phyloP scores from a whole-genome alignment of 2,888 invertebrate genomes.

The Hedychridium roseum region DNA sequence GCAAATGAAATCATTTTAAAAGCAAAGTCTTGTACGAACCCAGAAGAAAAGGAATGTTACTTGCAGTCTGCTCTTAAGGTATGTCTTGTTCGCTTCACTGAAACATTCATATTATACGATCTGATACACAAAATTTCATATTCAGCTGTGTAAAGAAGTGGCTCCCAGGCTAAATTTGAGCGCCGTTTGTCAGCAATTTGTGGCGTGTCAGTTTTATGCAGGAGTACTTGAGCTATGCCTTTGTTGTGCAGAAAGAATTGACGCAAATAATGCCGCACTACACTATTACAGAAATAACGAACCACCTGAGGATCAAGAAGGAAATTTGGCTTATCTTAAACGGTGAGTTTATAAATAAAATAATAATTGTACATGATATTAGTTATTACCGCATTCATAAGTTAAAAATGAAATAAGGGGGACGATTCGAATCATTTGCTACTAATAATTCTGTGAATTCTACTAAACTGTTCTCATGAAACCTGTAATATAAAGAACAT shows the following conservation, averaged over 20 bases:
- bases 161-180: slow-evolving; percentile 86
- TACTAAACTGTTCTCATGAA: no score
- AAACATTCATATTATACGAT: neutral
- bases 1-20: slow-evolving; percentile 89
- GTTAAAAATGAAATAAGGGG: no score
- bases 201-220: slow-evolving; percentile 81
- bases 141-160: slow-evolving; percentile 85
- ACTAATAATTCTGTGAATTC: no score
- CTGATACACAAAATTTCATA: slow-evolving; percentile 1
- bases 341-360: no score
- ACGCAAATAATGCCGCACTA: slow-evolving; percentile 86
- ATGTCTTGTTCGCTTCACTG: slow-evolving; percentile 3
- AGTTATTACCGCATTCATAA: no score
- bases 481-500: no score
- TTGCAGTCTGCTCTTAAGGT: slow-evolving; percentile 77
- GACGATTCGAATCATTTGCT: no score
- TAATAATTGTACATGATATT: no score
- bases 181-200: slow-evolving; percentile 85
- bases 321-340: slow-evolving; percentile 76
- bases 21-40: slow-evolving; percentile 78
- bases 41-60: slow-evolving; percentile 79
- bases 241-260: slow-evolving; percentile 84
- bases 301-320: slow-evolving; percentile 83
- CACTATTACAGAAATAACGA: slow-evolving; percentile 89
- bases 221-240: slow-evolving; percentile 90